Evolutionary conservation across 2,888 invertebrate genomes (phyloP).

Genomic region (Chalcosyrphus nemorum): DNA sequence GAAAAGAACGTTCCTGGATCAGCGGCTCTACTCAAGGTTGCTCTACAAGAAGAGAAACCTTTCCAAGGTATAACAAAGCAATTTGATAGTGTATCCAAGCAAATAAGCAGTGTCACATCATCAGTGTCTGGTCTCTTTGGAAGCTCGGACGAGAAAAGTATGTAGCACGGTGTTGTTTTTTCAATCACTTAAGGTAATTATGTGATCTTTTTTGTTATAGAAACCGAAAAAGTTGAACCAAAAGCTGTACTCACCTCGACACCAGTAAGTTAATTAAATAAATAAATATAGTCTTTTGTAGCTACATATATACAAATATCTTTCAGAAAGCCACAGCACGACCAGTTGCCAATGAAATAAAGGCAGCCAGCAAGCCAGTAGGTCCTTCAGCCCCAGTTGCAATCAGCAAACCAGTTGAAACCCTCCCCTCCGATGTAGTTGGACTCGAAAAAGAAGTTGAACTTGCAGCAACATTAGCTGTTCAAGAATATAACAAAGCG

Average conservation of each 20-base stretch:
- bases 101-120: conserved; percentile 75
- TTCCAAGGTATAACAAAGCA: conserved; percentile 78
- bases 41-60: conserved; percentile 79
- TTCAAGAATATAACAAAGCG: conserved; percentile 87
- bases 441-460: conserved; percentile 85
- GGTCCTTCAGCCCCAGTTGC: conserved; percentile 62
- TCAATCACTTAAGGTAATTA: not conserved
- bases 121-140: conserved; percentile 79
- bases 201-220: conserved; percentile 55
- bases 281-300: no score
- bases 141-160: conserved; percentile 65
- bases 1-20: conserved; percentile 80
- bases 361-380: not conserved
- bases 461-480: conserved; percentile 84
- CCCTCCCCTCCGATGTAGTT: conserved; percentile 82
- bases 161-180: not conserved
- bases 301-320: not conserved
- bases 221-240: conserved; percentile 72
- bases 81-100: conserved; percentile 75
- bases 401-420: conserved; percentile 78
- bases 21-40: conserved; percentile 79
- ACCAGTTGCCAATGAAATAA: not conserved
- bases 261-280: conserved; percentile 44
- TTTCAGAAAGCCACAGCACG: conserved; percentile 28
- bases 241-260: conserved; percentile 72